phyloP scores from a whole-genome alignment of 2,797 vertebrate species.

The Anguilla pacifica region DNA sequence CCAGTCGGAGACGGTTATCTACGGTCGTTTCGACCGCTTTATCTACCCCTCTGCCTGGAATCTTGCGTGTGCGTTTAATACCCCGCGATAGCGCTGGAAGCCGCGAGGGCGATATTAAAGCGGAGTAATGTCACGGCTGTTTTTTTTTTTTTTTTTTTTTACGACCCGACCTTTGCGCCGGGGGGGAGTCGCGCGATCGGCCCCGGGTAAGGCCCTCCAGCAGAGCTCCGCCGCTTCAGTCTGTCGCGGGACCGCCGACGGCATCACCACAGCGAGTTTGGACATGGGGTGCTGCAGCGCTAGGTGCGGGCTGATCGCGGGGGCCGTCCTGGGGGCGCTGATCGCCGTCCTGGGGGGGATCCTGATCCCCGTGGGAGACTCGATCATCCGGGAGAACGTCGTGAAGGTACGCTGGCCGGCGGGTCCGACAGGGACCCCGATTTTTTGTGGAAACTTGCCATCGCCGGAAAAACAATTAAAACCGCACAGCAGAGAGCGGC shows the following conservation, averaged over 20 bases:
- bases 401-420: conserved; percentile 73
- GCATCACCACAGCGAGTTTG: background rate
- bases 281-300: conserved; percentile 67
- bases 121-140: background rate
- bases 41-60: no score
- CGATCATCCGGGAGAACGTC: conserved; percentile 75
- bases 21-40: no score
- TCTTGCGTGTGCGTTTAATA: background rate
- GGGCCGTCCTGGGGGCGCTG: conserved; percentile 75
- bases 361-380: conserved; percentile 84
- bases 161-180: background rate
- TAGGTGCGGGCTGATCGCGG: conserved; percentile 67
- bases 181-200: background rate
- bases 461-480: no score
- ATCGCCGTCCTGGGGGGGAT: conserved; percentile 81
- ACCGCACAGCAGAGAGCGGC: no score
- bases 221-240: background rate
- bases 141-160: background rate
- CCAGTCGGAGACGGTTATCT: no score
- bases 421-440: no score
- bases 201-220: background rate
- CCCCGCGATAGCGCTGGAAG: background rate
- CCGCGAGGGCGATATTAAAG: background rate
- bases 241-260: background rate
- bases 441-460: background rate